These are phyloP conservation scores for Gryon sp. DNA, from an alignment of 1,140 invertebrate species.

Conservation along the genomic window DNA sequence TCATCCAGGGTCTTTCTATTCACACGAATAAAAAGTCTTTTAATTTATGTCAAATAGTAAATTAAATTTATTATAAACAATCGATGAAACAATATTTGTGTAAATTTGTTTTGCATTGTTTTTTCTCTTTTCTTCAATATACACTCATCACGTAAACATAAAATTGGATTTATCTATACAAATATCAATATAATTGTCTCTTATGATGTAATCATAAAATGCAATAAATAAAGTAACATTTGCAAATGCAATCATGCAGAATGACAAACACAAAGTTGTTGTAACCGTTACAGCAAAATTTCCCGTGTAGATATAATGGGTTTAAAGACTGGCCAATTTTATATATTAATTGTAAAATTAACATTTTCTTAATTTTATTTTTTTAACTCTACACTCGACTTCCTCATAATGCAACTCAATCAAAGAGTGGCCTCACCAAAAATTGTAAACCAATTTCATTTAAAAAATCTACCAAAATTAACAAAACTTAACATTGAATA, in stretches of 20 bases:
- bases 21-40: conserved; percentile 6
- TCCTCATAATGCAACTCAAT: too few species aligned
- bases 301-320: conserved; percentile 45
- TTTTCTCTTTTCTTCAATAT: neutral
- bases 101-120: neutral
- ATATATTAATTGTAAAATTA: neutral
- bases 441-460: too few species aligned
- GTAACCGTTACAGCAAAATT: conserved; percentile 52
- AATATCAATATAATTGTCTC: too few species aligned
- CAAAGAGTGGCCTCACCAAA: too few species aligned
- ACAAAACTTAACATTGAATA: too few species aligned
- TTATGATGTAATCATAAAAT: neutral
- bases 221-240: neutral
- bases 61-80: too few species aligned
- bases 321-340: neutral
- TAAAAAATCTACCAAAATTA: neutral
- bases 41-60: conserved; percentile 27
- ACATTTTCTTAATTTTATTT: neutral
- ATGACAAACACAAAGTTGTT: conserved; percentile 32
- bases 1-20: conserved; percentile 16
- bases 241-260: neutral
- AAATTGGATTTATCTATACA: too few species aligned
- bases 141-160: too few species aligned
- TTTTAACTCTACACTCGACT: too few species aligned
- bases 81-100: too few species aligned